Conservation (phyloP, 2,113 vertebrate species). For the Rhagologus leucostigma region DNA sequence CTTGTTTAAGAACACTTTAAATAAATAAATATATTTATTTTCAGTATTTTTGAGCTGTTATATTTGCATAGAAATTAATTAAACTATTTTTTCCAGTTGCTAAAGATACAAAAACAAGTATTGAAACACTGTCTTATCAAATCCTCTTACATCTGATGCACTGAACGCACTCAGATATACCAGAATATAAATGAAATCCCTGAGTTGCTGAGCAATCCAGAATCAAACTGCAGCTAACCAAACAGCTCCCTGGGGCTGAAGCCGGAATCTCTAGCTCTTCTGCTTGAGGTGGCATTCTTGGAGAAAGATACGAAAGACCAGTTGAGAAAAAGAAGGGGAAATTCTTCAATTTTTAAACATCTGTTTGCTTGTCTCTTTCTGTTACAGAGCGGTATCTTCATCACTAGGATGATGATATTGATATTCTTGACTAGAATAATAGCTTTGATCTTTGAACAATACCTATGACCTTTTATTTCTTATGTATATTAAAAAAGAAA, state of each 20-base stretch:
- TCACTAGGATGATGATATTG: background rate
- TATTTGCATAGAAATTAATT: background rate
- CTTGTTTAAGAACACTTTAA: background rate
- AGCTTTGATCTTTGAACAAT: background rate
- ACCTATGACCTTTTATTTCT: background rate
- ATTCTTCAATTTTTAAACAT: background rate
- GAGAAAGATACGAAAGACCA: background rate
- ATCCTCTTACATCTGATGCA: background rate
- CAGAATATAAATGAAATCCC: background rate
- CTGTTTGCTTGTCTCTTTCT: constrained; percentile 8
- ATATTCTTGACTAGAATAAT: constrained; percentile 22
- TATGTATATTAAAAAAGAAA: background rate
- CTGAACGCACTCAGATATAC: background rate
- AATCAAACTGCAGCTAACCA: background rate
- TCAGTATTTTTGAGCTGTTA: background rate
- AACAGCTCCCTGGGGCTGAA: background rate
- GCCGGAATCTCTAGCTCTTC: background rate
- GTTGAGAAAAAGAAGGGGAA: background rate
- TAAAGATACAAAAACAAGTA: background rate
- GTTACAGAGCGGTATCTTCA: background rate
- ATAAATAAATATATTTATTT: background rate
- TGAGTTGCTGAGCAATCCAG: background rate
- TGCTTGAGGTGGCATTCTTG: background rate
- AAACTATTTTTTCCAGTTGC: background rate
- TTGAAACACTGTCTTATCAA: background rate